A percentile compares a stretch with the other conserved stretches of the same genome.
Evolutionary conservation across 2,797 vertebrate genomes (phyloP).

Genomic region (Meda fulgida): DNA sequence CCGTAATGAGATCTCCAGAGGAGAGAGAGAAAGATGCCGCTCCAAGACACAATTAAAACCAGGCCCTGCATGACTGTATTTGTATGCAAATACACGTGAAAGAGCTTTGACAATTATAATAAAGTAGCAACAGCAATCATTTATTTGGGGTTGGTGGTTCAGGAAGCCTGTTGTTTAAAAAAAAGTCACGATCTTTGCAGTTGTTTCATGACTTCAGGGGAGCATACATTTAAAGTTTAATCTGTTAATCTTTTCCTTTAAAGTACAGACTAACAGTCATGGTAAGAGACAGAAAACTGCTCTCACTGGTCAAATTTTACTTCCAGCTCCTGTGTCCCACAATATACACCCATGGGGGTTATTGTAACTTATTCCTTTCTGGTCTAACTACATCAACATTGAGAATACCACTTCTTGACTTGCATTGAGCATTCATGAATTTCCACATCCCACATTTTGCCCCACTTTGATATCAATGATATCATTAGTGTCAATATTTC

Average conservation of each 20-base stretch:
- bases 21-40: conserved; percentile 69
- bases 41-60: conserved; percentile 81
- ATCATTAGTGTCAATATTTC: too few relatives aligned
- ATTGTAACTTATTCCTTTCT: not conserved
- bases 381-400: not conserved
- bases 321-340: not conserved
- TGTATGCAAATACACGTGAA: conserved; percentile 36
- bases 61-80: conserved; percentile 50
- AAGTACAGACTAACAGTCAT: not conserved
- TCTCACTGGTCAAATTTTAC: not conserved
- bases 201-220: not conserved
- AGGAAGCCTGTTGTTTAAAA: not conserved
- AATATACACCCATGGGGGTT: not conserved
- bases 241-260: not conserved
- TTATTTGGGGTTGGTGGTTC: not conserved
- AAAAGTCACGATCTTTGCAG: not conserved
- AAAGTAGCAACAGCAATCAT: conserved; percentile 1
- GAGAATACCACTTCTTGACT: not conserved
- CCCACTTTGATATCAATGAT: too few relatives aligned
- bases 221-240: not conserved
- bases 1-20: conserved; percentile 84
- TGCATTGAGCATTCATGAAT: not conserved
- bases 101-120: not conserved
- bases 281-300: not conserved
- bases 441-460: not conserved